Evolutionary conservation across 2,888 invertebrate species (phyloP).

Genomic region (Altica lythri): DNA sequence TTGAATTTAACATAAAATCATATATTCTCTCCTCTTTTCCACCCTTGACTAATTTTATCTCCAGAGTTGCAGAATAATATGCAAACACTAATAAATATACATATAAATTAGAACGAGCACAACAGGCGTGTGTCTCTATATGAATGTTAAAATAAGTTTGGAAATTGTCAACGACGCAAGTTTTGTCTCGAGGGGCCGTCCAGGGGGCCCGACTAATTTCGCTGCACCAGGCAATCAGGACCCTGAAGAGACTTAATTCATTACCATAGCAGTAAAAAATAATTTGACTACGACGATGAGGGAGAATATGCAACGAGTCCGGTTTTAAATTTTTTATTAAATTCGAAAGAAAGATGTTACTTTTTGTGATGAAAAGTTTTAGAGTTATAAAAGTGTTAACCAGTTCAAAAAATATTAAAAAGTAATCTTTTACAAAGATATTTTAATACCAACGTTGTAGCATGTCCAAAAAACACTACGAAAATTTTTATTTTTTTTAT

Average conservation of each 20-base stretch:
- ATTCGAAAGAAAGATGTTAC: too few species aligned
- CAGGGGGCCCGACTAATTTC: slow-evolving; percentile 52
- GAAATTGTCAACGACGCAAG: slow-evolving; percentile 62
- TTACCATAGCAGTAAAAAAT: slow-evolving; percentile 54
- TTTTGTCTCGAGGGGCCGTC: slow-evolving; percentile 54
- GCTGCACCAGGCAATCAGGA: slow-evolving; percentile 53
- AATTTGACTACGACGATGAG: slow-evolving; percentile 18
- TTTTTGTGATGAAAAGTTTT: too few species aligned
- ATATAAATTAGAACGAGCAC: slow-evolving; percentile 57
- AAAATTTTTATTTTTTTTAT: too few species aligned
- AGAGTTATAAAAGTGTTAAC: too few species aligned
- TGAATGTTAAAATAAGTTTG: slow-evolving; percentile 63
- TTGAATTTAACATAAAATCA: too few species aligned
- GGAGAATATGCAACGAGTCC: too few species aligned
- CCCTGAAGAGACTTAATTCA: slow-evolving; percentile 53
- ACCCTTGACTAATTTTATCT: slow-evolving; percentile 22
- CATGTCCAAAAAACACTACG: too few species aligned
- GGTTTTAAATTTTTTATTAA: slow-evolving; percentile 10
- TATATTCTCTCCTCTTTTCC: too few species aligned
- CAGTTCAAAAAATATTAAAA: too few species aligned
- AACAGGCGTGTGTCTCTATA: slow-evolving; percentile 56
- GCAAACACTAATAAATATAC: slow-evolving; percentile 57
- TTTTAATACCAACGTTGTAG: too few species aligned
- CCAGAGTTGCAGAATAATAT: slow-evolving; percentile 43
- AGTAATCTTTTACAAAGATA: too few species aligned